A percentile compares a stretch with the other conserved stretches of the same genome.
Conservation (phyloP, 2,888 invertebrate genomes). For the Drosophila bunnanda region DNA sequence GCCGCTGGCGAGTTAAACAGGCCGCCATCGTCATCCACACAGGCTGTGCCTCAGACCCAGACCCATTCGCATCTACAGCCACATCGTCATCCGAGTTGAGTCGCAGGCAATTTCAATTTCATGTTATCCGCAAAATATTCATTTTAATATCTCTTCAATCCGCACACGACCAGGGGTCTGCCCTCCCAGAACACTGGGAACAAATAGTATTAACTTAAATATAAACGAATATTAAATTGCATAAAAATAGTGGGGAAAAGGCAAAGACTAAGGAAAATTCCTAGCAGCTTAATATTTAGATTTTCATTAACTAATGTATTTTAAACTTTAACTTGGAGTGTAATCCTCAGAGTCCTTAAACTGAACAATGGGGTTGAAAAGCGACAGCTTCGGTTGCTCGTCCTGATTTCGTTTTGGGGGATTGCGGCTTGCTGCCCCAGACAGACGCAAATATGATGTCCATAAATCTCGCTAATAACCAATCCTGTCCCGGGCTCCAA, state of each 20-base stretch:
- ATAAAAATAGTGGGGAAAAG: too few species aligned
- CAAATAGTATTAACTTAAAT: not conserved
- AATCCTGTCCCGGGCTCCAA: constrained; percentile 83
- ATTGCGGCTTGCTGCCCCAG: constrained; percentile 5
- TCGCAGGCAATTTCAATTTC: constrained; percentile 77
- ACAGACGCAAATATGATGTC: constrained; percentile 9
- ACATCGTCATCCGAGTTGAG: constrained; percentile 36
- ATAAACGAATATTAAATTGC: not conserved
- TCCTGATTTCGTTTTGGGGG: constrained; percentile 18
- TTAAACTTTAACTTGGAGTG: not conserved
- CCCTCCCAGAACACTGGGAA: not conserved
- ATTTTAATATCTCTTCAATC: constrained; percentile 84
- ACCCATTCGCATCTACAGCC: constrained; percentile 2
- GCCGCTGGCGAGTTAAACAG: constrained; percentile 54
- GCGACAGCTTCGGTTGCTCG: constrained; percentile 3
- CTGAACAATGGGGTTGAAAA: constrained; percentile 20
- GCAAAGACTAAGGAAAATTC: not conserved
- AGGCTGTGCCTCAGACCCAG: not conserved
- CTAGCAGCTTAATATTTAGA: not conserved
- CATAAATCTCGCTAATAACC: constrained; percentile 77
- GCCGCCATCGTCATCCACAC: constrained; percentile 52
- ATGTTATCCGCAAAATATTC: constrained; percentile 83
- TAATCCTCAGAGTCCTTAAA: not conserved
- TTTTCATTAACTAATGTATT: accelerated
- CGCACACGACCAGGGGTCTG: constrained; percentile 31